A percentile compares a stretch with the other conserved stretches of the same genome.
These are phyloP conservation scores for Heliornis fulica DNA, from an alignment of 2,113 vertebrate species.

Conservation along the genomic window DNA sequence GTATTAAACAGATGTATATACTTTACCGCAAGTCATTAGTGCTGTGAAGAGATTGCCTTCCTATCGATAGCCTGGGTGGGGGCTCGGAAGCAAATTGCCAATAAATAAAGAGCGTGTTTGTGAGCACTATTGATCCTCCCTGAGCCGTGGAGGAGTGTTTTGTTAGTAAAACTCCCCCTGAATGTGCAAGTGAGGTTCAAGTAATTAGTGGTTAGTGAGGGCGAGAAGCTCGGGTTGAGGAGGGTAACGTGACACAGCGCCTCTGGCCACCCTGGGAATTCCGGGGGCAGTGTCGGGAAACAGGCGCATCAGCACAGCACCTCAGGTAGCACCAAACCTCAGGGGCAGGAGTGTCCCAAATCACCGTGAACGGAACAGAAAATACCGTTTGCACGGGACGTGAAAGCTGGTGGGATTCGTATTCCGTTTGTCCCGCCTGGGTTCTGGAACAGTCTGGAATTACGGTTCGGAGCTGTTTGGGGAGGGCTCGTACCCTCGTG, in stretches of 20 bases:
- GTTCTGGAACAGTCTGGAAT: background rate
- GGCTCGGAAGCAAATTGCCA: conserved; percentile 50
- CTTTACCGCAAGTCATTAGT: conserved; percentile 64
- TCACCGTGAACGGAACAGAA: background rate
- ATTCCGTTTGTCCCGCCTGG: background rate
- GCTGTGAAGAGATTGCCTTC: conserved; percentile 55
- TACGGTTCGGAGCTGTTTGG: background rate
- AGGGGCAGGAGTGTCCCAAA: background rate
- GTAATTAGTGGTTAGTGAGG: background rate
- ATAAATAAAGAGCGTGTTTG: conserved; percentile 58
- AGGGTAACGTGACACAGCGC: too few species aligned
- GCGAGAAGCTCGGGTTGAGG: background rate
- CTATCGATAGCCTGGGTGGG: conserved; percentile 29
- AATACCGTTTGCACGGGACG: background rate
- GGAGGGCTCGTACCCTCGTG: background rate
- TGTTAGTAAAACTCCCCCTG: conserved; percentile 47
- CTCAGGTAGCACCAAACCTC: background rate
- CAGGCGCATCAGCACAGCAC: background rate
- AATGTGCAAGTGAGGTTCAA: conserved; percentile 1
- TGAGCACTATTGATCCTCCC: conserved; percentile 57
- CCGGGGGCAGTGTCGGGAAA: background rate
- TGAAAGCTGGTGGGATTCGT: background rate
- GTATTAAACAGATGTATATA: conserved; percentile 58
- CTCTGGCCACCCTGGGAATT: background rate
- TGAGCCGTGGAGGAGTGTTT: conserved; percentile 15